Percentiles rank a stretch among this genome's conserved stretches.
Conservation (phyloP, 2,113 vertebrate genomes). For the Pteronura brasiliensis region DNA sequence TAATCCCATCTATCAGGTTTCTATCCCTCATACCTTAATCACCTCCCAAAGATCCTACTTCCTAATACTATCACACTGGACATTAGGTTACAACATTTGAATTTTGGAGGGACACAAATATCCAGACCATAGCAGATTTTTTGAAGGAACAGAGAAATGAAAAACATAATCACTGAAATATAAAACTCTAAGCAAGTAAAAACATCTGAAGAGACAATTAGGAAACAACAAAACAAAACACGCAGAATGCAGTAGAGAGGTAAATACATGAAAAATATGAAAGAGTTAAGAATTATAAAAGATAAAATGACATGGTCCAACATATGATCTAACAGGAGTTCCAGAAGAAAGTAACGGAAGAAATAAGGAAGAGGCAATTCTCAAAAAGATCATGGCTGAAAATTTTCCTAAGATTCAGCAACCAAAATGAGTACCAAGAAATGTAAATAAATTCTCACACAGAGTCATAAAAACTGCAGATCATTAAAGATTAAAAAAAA, state of each 20-base stretch:
- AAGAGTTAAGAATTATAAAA: not conserved
- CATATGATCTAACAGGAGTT: not conserved
- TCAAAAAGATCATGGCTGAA: not conserved
- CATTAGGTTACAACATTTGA: not conserved
- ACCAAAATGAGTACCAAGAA: not conserved
- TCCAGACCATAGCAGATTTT: not conserved
- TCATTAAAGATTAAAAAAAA: not conserved
- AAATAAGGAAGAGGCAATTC: not conserved
- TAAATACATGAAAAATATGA: not conserved
- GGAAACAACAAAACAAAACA: not conserved
- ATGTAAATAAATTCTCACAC: not conserved
- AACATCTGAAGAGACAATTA: not conserved
- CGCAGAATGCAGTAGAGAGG: not conserved
- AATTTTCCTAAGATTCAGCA: not conserved
- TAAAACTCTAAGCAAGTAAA: not conserved
- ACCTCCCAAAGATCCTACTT: not conserved
- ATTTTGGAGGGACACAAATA: not conserved
- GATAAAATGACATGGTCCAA: not conserved
- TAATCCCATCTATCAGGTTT: too few species aligned
- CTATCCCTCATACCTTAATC: not conserved
- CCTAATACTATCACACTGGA: not conserved
- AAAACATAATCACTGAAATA: not conserved
- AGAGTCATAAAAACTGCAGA: too few species aligned
- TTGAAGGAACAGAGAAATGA: not conserved
- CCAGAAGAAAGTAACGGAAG: not conserved